phyloP scores from a whole-genome alignment of 2,113 vertebrate genomes.

The Oplegnathus fasciatus region DNA sequence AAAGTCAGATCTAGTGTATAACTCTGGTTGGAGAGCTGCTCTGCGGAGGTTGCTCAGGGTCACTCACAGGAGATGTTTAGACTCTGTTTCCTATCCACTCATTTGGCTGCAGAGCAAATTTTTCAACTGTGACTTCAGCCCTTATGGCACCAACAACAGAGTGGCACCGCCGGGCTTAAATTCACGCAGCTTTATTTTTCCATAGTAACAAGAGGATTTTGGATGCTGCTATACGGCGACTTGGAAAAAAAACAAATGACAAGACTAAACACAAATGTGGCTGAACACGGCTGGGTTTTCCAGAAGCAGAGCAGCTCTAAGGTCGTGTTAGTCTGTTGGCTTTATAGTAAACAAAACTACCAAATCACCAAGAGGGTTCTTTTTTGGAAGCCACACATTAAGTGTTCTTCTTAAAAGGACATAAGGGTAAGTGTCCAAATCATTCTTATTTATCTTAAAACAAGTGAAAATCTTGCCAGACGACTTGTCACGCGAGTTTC shows the following conservation, averaged over 20 bases:
- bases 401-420: neutral
- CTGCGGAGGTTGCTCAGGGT: constrained; percentile 21
- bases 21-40: neutral
- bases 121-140: constrained; percentile 34
- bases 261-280: constrained; percentile 13
- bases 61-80: constrained; percentile 17
- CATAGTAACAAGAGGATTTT: constrained; percentile 13
- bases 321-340: constrained; percentile 9
- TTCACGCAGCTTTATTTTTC: constrained; percentile 16
- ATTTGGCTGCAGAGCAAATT: constrained; percentile 24
- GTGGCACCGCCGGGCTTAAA: constrained; percentile 1
- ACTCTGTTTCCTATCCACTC: constrained; percentile 41
- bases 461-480: neutral
- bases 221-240: neutral
- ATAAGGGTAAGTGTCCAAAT: neutral
- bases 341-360: constrained; percentile 21
- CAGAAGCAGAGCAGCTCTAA: constrained; percentile 5
- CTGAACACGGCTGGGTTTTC: constrained; percentile 36
- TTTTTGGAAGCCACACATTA: neutral
- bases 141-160: constrained; percentile 4
- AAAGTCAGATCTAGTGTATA: neutral
- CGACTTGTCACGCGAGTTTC: neutral
- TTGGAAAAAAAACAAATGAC: neutral
- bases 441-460: neutral
- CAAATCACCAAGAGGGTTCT: neutral